phyloP scores from a whole-genome alignment of 2,113 vertebrate species.

The Thunnus thynnus region DNA sequence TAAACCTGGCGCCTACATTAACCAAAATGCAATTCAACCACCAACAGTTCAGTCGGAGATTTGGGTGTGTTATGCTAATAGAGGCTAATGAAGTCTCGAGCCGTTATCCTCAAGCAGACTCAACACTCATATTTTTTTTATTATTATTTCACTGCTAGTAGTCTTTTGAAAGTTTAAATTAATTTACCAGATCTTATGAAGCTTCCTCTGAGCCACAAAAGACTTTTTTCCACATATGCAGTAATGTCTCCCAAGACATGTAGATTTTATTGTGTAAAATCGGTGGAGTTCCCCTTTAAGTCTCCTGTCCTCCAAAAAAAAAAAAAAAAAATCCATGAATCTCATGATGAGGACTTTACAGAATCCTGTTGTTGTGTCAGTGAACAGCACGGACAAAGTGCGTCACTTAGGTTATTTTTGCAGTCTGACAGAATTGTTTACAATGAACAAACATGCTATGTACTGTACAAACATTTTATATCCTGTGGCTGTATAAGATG shows the following conservation, averaged over 20 bases:
- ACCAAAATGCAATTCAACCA: background rate
- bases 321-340: background rate
- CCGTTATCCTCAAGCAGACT: too few species aligned
- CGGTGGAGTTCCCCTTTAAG: too few species aligned
- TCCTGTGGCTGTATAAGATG: constrained; percentile 66
- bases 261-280: too few species aligned
- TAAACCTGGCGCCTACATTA: too few species aligned
- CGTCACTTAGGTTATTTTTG: constrained; percentile 45
- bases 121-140: too few species aligned
- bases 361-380: constrained; percentile 15
- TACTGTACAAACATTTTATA: constrained; percentile 71
- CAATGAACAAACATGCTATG: constrained; percentile 60
- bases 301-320: constrained; percentile 1
- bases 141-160: too few species aligned
- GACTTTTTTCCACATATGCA: too few species aligned
- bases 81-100: too few species aligned
- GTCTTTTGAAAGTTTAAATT: too few species aligned
- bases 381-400: constrained; percentile 2
- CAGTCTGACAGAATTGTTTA: constrained; percentile 74
- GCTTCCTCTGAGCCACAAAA: too few species aligned
- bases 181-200: too few species aligned
- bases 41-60: background rate
- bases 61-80: background rate
- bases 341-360: constrained; percentile 20
- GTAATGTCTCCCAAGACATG: too few species aligned